These are phyloP conservation scores for Troides helena DNA, from an alignment of 2,888 invertebrate species.

Conservation along the genomic window DNA sequence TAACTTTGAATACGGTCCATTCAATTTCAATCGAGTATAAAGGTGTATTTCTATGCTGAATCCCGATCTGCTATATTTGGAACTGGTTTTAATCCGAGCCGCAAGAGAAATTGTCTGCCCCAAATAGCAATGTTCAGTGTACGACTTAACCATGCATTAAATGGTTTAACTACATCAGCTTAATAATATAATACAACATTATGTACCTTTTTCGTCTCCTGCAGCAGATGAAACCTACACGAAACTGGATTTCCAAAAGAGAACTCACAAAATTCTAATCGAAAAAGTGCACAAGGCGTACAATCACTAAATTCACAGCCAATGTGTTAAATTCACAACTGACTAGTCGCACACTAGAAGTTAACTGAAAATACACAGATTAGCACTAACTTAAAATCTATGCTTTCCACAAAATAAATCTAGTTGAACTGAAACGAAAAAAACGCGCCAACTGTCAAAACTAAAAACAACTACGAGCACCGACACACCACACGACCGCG, in stretches of 20 bases:
- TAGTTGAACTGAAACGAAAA: constrained; percentile 66
- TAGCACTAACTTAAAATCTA: constrained; percentile 77
- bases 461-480: constrained; percentile 79
- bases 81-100: constrained; percentile 56
- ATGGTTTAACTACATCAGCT: constrained; percentile 19
- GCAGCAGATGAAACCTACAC: constrained; percentile 51
- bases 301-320: constrained; percentile 73
- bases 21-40: constrained; percentile 30
- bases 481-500: constrained; percentile 74
- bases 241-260: constrained; percentile 60
- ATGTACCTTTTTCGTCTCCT: constrained; percentile 63
- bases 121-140: constrained; percentile 44
- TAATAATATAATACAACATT: constrained; percentile 38
- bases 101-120: constrained; percentile 56
- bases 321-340: constrained; percentile 68
- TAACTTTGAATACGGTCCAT: constrained; percentile 37
- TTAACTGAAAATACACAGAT: constrained; percentile 76
- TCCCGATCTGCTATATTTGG: constrained; percentile 67
- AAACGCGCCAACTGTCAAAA: constrained; percentile 79
- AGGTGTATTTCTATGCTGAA: constrained; percentile 36
- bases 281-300: constrained; percentile 68
- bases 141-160: constrained; percentile 29
- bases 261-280: constrained; percentile 73
- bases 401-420: constrained; percentile 71
- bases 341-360: constrained; percentile 71